Percentiles rank a stretch among this genome's conserved stretches.
Conservation (phyloP, 2,888 invertebrate genomes). For the Blastobasis lacticolella region DNA sequence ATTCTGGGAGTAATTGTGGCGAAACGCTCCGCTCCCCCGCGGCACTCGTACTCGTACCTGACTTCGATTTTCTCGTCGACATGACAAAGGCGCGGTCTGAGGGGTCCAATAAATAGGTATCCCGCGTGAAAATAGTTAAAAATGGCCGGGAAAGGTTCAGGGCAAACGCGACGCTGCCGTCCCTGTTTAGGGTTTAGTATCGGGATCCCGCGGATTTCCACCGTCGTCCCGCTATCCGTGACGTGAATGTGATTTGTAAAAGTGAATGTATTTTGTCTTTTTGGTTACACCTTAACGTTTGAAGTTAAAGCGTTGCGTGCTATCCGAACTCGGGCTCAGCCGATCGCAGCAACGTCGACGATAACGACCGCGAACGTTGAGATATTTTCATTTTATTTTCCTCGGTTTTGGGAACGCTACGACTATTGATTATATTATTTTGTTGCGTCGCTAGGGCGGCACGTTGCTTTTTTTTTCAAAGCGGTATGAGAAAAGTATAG, state of each 20-base stretch:
- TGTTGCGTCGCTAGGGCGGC: too few relatives aligned
- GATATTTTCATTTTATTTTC: too few relatives aligned
- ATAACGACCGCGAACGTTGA: too few relatives aligned
- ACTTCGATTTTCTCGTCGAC: slow-evolving; percentile 65
- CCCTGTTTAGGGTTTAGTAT: slow-evolving; percentile 32
- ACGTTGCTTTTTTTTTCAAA: too few relatives aligned
- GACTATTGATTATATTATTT: too few relatives aligned
- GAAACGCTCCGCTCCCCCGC: slow-evolving; percentile 43
- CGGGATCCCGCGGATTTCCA: slow-evolving; percentile 4
- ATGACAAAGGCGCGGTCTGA: slow-evolving; percentile 71
- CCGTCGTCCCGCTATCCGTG: slow-evolving; percentile 17
- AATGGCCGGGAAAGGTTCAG: slow-evolving; percentile 34
- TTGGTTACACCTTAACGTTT: too few relatives aligned
- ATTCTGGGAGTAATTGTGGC: slow-evolving; percentile 66
- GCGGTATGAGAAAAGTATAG: too few relatives aligned
- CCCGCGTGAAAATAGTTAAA: slow-evolving; percentile 63
- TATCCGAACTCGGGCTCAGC: too few relatives aligned
- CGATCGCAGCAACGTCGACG: too few relatives aligned
- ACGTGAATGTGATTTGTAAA: slow-evolving; percentile 39
- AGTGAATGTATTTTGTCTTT: slow-evolving; percentile 26
- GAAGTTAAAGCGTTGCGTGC: too few relatives aligned
- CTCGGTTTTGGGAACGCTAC: too few relatives aligned
- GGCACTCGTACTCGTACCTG: slow-evolving; percentile 50
- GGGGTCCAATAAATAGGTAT: slow-evolving; percentile 64
- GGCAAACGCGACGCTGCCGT: slow-evolving; percentile 34